phyloP scores from a whole-genome alignment of 2,113 vertebrate genomes.

The Collichthys lucidus region DNA sequence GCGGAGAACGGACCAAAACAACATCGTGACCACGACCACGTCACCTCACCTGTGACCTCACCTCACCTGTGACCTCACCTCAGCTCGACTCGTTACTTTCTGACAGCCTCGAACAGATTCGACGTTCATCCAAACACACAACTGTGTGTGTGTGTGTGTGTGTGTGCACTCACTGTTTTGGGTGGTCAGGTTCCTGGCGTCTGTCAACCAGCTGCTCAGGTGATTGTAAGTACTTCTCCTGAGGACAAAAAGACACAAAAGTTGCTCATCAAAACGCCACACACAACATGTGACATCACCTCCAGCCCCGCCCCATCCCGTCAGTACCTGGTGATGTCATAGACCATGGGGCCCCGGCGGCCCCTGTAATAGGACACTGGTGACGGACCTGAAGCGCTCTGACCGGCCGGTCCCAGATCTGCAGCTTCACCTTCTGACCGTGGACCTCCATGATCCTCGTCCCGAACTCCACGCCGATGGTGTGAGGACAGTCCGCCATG shows the following conservation, averaged over 20 bases:
- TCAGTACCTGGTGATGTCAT: constrained; percentile 97
- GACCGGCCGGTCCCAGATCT: constrained; percentile 99
- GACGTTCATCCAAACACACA: no score
- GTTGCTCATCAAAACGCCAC: neutral
- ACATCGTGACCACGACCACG: no score
- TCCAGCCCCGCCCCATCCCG: neutral
- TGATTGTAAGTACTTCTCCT: constrained; percentile 99
- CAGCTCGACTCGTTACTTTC: no score
- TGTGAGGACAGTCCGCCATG: constrained; percentile 99
- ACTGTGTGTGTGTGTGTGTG: neutral
- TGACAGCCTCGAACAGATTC: no score
- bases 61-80: no score
- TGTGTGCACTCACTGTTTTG: constrained; percentile 92
- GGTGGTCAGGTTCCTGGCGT: constrained; percentile 98
- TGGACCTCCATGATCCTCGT: constrained; percentile 99
- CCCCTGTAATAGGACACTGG: constrained; percentile 96
- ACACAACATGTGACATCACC: neutral
- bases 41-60: no score
- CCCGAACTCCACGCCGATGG: constrained; percentile 98
- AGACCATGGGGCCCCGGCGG: constrained; percentile 98
- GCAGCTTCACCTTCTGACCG: constrained; percentile 98
- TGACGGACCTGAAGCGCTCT: constrained; percentile 98
- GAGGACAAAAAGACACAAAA: constrained; percentile 59
- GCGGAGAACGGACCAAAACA: no score
- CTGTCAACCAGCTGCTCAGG: constrained; percentile 98